Evolutionary conservation across 2,888 invertebrate species (phyloP).

Genomic region (Phalera bucephala): DNA sequence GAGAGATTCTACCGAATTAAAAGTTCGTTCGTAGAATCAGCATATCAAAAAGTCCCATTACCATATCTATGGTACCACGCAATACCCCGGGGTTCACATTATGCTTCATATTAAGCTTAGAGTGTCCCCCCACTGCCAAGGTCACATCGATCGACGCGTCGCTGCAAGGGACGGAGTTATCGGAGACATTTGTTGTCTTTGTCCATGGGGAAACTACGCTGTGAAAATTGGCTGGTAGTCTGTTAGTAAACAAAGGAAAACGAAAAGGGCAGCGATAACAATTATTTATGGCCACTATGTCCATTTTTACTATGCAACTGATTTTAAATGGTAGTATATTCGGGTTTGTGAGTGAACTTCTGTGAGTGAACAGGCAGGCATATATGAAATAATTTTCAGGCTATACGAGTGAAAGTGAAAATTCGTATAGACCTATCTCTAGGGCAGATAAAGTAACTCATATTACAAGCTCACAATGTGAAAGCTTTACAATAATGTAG

Average conservation of each 20-base stretch:
- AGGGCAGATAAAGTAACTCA: too few species aligned
- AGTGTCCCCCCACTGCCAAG: conserved; percentile 62
- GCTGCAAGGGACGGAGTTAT: conserved; percentile 41
- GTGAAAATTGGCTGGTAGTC: conserved; percentile 27
- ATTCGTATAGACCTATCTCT: too few species aligned
- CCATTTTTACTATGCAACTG: too few species aligned
- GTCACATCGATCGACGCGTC: conserved; percentile 66
- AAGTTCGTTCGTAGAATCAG: too few species aligned
- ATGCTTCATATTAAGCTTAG: conserved; percentile 33
- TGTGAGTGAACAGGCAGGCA: too few species aligned
- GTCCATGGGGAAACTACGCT: conserved; percentile 26
- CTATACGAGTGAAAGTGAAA: too few species aligned
- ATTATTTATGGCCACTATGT: conserved; percentile 1
- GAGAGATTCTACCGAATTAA: too few species aligned
- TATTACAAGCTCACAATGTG: too few species aligned
- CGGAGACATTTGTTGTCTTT: conserved; percentile 24
- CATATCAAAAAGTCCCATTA: conserved; percentile 2
- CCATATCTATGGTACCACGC: conserved; percentile 12
- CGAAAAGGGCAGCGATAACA: conserved; percentile 9
- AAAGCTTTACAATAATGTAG: too few species aligned
- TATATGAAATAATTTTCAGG: too few species aligned
- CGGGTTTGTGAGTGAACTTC: too few species aligned
- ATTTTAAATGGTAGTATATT: too few species aligned
- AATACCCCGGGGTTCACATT: conserved; percentile 14
- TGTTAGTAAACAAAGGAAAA: conserved; percentile 54